Base-by-base conservation (phyloP, 2,888 invertebrate genomes). In the Sphaeridia pumilis region DNA sequence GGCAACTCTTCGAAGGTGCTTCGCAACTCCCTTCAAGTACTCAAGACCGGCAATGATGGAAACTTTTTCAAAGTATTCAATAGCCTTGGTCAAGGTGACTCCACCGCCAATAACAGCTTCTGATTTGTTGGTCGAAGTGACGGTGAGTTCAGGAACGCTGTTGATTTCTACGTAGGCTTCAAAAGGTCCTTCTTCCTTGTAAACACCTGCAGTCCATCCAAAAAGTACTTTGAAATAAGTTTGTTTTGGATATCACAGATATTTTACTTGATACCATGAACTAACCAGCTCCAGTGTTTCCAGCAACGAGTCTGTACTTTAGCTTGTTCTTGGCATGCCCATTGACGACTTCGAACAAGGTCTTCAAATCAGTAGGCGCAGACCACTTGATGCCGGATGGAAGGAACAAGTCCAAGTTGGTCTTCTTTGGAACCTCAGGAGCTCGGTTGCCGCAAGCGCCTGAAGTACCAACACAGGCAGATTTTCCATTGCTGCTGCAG, bases 251-350 rank as follows among this genome's bases (percentile, higher is more conserved):
- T n/a, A n/a, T n/a, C 10, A 14, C 31, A 31, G 31, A 31, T 10
- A 31, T 31, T 10, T 31, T 31, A 10, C 31, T 31, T 31, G 31
- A 31, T 38, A 17, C 17, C 17, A 38, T n/a, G 38, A 5, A 4
- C 58, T 67, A 70, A 82, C 87, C 86, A 70, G 77, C 78, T 4
- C 81, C 83, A 1, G 85, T 85, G 66, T 85, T 84, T 25, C 86
- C 86, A 24, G 80, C 81, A 3, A 84, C 76, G 0, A 86, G 67
- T 62, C 77, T 73, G 63, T 80, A 83, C 5, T 38, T 38, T 4
- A 50, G 28, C 7, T 54, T 52, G 17, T 42, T 51, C 10, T 35
- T 43, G 31, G 31, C 24, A 25, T 46, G 46, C 5, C 49, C 45
- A 14, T 54, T 53, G 1, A 57, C 4, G 1, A 38, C 35, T 21